Evolutionary conservation across 1,140 invertebrate species (phyloP).

Genomic region (Samia ricini): DNA sequence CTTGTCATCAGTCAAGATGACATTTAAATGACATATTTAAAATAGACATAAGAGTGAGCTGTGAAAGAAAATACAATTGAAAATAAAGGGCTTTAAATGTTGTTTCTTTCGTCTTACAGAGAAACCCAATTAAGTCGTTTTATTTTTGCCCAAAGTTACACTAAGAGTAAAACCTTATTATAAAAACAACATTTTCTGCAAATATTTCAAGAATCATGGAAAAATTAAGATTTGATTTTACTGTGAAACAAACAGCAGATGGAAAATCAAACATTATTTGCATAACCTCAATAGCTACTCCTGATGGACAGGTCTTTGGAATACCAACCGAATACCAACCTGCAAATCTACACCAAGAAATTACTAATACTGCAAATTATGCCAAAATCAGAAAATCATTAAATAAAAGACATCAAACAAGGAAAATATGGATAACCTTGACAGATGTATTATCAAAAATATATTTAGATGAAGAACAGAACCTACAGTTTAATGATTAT

Average conservation of each 20-base stretch:
- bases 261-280: conserved; percentile 40
- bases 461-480: conserved; percentile 43
- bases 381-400: conserved; percentile 22
- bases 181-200: conserved; percentile 32
- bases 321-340: conserved; percentile 24
- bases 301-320: conserved; percentile 22
- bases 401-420: conserved; percentile 28
- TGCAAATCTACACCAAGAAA: conserved; percentile 20
- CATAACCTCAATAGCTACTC: conserved; percentile 34
- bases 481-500: conserved; percentile 39
- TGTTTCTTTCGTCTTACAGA: too few relatives aligned
- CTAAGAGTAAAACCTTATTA: too few relatives aligned
- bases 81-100: too few relatives aligned
- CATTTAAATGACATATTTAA: too few relatives aligned
- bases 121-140: too few relatives aligned
- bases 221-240: conserved; percentile 27
- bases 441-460: conserved; percentile 25
- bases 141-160: too few relatives aligned
- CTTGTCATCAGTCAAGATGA: too few relatives aligned
- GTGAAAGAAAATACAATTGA: too few relatives aligned
- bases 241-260: conserved; percentile 24
- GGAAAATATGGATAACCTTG: conserved; percentile 30
- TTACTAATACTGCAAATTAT: conserved; percentile 10
- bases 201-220: conserved; percentile 23
- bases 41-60: too few relatives aligned